Evolutionary conservation across 2,113 vertebrate genomes (phyloP), one percentile per base, ranked within the genome.

Genomic region (Vireo altiloquus): DNA sequence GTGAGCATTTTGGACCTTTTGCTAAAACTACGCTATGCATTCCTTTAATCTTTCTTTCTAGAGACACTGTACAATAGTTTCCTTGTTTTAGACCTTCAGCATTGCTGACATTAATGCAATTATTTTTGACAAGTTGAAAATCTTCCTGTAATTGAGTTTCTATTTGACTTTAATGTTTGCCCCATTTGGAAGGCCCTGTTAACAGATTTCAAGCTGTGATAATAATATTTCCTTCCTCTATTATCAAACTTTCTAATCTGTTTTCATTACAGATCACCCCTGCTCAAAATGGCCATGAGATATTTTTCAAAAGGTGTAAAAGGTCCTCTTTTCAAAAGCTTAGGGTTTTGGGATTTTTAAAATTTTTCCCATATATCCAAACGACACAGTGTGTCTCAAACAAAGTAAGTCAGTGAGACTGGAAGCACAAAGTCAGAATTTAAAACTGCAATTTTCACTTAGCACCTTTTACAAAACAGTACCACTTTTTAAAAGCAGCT

Each of bases 81-180:
- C 96, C 96, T 98, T 96, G 96, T 97, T 94, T 97, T 57, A 97
- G 81, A 95, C 77, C 54, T 96, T 96, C 87, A 92, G 65, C 80
- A 94, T 95, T 95, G 92, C 87, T 96, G 95, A 98, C 94, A 96
- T 97, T 97, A 97, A 97, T 96, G 94, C 92, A 97, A 98, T 97
- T 97, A 97, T 97, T 97, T 98, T 96, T 98, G 97, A 97, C 97
- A 97, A 97, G 96, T 97, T 96, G 96, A 98, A 98, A 98, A 97
- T 98, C 97, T 97, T 97, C 96, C 95, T 95, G 82, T 96, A 98
- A 98, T 98, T 98, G 97, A 97, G 96, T 98, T 98, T 97, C 96
- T 96, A 95, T 96, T 98, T 90, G 87, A 96, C 96, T 97, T 98
- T 97, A 97, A 97, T 97, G 94, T 94, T 96, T 97, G 65, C 85